phyloP scores from a whole-genome alignment of 2,113 vertebrate genomes.

The Cynocephalus volans region DNA sequence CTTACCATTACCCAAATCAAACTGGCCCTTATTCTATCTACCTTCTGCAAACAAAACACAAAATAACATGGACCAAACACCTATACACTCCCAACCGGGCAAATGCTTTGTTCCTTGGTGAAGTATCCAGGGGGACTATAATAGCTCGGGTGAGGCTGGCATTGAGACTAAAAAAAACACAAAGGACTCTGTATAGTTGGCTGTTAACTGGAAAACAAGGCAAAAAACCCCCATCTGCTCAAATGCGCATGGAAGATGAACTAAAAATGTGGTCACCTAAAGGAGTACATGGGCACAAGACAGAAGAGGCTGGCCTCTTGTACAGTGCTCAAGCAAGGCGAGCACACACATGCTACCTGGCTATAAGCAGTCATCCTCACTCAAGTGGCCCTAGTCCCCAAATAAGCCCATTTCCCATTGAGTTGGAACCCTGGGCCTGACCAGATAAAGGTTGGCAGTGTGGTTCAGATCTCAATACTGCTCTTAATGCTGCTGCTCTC shows the following conservation, averaged over 20 bases:
- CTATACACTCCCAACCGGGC: neutral
- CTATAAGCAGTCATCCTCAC: neutral
- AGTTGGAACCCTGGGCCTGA: neutral
- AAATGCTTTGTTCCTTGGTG: neutral
- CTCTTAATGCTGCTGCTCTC: accelerated
- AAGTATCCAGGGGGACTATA: neutral
- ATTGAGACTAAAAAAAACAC: no score
- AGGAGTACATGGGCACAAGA: neutral
- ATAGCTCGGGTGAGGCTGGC: neutral
- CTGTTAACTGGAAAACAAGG: neutral
- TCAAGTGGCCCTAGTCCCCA: neutral
- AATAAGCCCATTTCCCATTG: neutral
- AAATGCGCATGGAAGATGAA: neutral
- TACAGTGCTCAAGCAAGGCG: neutral
- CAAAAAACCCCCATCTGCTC: neutral
- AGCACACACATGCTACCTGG: neutral
- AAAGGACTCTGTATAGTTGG: accelerated
- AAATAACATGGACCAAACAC: neutral
- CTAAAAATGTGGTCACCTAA: neutral
- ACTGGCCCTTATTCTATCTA: neutral
- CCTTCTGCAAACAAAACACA: neutral
- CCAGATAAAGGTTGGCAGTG: neutral
- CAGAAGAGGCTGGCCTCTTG: neutral
- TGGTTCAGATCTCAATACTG: neutral
- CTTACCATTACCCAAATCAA: neutral